These are phyloP conservation scores for Bradypus variegatus DNA, from an alignment of 2,797 vertebrate species.

Conservation along the genomic window DNA sequence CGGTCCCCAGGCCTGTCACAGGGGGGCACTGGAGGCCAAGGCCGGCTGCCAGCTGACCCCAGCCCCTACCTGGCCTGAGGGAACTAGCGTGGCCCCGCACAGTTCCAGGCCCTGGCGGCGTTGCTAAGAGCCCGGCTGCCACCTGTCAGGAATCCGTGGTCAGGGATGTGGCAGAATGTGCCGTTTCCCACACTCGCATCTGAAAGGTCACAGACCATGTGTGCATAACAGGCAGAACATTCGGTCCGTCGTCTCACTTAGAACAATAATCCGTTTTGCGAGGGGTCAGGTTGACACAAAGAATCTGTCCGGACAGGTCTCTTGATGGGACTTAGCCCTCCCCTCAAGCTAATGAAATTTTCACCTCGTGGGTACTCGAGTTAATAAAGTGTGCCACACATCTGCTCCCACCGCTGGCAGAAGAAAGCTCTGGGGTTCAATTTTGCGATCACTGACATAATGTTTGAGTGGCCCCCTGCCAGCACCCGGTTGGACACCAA, in stretches of 20 bases:
- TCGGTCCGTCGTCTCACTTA: slow-evolving; percentile 86
- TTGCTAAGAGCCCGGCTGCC: slow-evolving; percentile 85
- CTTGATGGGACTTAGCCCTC: slow-evolving; percentile 81
- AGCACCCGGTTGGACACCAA: slow-evolving; percentile 73
- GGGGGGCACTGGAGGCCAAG: slow-evolving; percentile 70
- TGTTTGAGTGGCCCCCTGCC: slow-evolving; percentile 77
- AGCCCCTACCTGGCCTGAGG: slow-evolving; percentile 75
- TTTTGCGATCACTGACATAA: slow-evolving; percentile 79
- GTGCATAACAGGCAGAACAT: slow-evolving; percentile 83
- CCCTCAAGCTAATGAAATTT: slow-evolving; percentile 87
- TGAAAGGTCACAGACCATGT: slow-evolving; percentile 88
- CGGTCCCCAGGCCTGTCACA: slow-evolving; percentile 51
- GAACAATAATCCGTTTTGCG: slow-evolving; percentile 86
- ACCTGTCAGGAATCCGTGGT: slow-evolving; percentile 82
- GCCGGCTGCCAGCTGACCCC: slow-evolving; percentile 52
- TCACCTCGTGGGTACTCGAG: slow-evolving; percentile 81
- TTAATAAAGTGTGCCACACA: slow-evolving; percentile 87
- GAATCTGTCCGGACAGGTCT: slow-evolving; percentile 79
- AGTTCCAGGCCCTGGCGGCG: slow-evolving; percentile 74
- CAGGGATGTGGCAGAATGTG: slow-evolving; percentile 75
- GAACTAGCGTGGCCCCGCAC: slow-evolving; percentile 75
- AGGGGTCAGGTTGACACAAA: slow-evolving; percentile 84
- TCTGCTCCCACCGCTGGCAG: slow-evolving; percentile 79
- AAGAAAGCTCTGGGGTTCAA: slow-evolving; percentile 77
- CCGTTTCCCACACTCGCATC: slow-evolving; percentile 86